A percentile compares a stretch with the other conserved stretches of the same genome.
Conservation (phyloP, 2,888 invertebrate species). For the Orthosia gothica region DNA sequence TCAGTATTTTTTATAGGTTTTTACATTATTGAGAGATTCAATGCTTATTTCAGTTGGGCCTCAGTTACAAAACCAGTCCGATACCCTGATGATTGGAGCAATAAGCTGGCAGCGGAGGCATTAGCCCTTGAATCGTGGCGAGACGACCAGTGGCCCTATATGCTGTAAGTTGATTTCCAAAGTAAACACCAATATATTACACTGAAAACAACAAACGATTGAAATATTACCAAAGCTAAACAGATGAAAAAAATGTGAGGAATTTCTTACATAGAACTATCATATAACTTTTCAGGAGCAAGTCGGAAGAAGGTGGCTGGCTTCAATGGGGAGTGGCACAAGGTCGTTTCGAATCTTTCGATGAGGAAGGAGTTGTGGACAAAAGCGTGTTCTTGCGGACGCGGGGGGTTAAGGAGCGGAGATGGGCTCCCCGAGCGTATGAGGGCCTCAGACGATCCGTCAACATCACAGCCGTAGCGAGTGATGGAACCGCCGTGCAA, state of each 20-base stretch:
- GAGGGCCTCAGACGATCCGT: constrained; percentile 78
- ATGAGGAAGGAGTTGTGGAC: constrained; percentile 79
- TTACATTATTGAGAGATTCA: background rate
- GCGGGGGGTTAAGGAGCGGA: constrained; percentile 88
- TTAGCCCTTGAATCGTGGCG: constrained; percentile 92
- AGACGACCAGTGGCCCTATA: constrained; percentile 90
- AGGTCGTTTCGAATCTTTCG: constrained; percentile 90
- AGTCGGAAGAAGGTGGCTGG: constrained; percentile 88
- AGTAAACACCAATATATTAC: too few relatives aligned
- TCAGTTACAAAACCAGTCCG: constrained; percentile 86
- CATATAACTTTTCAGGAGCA: constrained; percentile 75
- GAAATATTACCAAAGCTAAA: background rate
- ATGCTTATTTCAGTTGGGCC: constrained; percentile 89
- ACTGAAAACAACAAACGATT: too few relatives aligned
- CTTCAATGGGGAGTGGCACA: constrained; percentile 93
- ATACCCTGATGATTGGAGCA: constrained; percentile 91
- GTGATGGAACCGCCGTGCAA: constrained; percentile 91
- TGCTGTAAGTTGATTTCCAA: constrained; percentile 86
- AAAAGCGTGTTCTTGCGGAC: constrained; percentile 85
- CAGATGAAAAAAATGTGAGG: background rate
- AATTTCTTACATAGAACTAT: background rate
- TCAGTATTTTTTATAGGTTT: too few relatives aligned
- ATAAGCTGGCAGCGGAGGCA: constrained; percentile 89
- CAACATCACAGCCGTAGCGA: constrained; percentile 82
- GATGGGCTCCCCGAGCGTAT: constrained; percentile 81